Conservation (phyloP, 1,140 invertebrate species). For the Heliconius himera region DNA sequence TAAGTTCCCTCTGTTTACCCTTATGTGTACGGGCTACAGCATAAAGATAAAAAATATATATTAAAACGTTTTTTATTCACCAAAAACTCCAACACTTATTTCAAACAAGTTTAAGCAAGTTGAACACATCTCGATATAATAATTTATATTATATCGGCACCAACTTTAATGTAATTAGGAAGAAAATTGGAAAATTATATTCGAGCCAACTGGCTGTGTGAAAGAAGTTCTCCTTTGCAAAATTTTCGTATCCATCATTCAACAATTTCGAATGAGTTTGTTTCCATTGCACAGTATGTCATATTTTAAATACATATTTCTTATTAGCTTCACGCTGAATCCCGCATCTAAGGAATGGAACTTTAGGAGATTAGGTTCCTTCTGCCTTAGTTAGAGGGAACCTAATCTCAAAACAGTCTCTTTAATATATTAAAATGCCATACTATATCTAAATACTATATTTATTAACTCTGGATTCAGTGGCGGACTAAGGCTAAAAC, state of each 20-base stretch:
- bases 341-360: not conserved
- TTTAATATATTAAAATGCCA: too few relatives aligned
- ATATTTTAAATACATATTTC: not conserved
- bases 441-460: too few relatives aligned
- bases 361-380: too few relatives aligned
- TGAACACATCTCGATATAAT: constrained; percentile 20
- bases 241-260: constrained; percentile 36
- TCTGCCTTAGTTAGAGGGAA: too few relatives aligned
- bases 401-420: too few relatives aligned
- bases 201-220: constrained; percentile 16
- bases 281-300: constrained; percentile 3
- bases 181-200: constrained; percentile 31
- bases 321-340: not conserved
- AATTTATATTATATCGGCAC: constrained; percentile 14
- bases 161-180: constrained; percentile 24
- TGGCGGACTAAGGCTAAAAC: too few relatives aligned
- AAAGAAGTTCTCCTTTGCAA: constrained; percentile 21
- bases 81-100: not conserved
- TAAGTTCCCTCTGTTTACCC: too few relatives aligned
- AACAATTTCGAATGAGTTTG: constrained; percentile 17
- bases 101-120: not conserved
- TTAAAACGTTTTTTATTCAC: not conserved
- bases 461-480: too few relatives aligned
- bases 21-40: too few relatives aligned
- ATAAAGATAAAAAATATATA: too few relatives aligned